phyloP scores from a whole-genome alignment of 2,888 invertebrate species.

The Acronicta psi region DNA sequence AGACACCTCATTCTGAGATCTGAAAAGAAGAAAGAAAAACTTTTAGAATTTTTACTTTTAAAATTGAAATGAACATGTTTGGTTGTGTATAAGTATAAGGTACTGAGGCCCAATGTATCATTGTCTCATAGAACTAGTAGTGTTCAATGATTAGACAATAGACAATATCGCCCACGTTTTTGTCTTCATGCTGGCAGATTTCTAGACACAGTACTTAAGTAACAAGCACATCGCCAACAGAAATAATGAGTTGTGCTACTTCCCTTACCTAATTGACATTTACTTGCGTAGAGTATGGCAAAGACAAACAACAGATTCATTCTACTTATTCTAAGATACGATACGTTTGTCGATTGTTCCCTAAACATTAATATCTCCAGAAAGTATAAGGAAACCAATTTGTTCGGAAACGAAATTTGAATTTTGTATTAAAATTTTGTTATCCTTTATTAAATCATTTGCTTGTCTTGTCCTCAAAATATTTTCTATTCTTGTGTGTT shows the following conservation, averaged over 20 bases:
- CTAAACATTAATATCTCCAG: slow-evolving; percentile 22
- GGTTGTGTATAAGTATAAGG: not conserved
- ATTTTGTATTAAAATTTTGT: too few species aligned
- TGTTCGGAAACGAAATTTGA: slow-evolving; percentile 29
- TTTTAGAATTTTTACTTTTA: slow-evolving; percentile 24
- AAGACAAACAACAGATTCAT: slow-evolving; percentile 8
- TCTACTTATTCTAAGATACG: slow-evolving; percentile 33
- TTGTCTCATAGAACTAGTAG: slow-evolving; percentile 16
- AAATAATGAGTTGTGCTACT: slow-evolving; percentile 34
- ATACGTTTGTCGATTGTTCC: slow-evolving; percentile 48
- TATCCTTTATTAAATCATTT: slow-evolving; percentile 13
- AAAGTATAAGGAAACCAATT: slow-evolving; percentile 34
- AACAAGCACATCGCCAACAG: slow-evolving; percentile 36
- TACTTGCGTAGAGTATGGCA: slow-evolving; percentile 23
- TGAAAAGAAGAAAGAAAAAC: slow-evolving; percentile 71
- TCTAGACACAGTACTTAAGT: slow-evolving; percentile 39
- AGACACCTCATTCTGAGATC: slow-evolving; percentile 82
- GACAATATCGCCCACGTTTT: slow-evolving; percentile 46
- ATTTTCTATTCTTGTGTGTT: slow-evolving; percentile 8
- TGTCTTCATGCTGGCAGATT: slow-evolving; percentile 34
- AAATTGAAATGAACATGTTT: not conserved
- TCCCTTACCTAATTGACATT: slow-evolving; percentile 42
- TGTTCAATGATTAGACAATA: slow-evolving; percentile 44
- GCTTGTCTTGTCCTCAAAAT: slow-evolving; percentile 17
- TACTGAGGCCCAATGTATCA: slow-evolving; percentile 14